Evolutionary conservation across 1,140 invertebrate genomes (phyloP), one percentile per base, ranked within the genome.

Genomic region (Mya arenaria): DNA sequence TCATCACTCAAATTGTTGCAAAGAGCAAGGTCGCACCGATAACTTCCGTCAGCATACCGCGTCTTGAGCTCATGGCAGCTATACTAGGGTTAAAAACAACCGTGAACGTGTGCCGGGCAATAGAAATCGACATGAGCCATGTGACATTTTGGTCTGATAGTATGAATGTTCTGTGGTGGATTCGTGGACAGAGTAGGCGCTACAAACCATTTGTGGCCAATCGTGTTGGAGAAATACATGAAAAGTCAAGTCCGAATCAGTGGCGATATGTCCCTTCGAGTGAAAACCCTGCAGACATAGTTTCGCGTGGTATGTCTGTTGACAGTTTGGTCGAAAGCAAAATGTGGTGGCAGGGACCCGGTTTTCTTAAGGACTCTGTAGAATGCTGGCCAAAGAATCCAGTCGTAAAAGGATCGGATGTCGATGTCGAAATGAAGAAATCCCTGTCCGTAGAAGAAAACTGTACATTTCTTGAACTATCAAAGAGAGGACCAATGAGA

Each of bases 311-410:
- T 58, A 58, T 25, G n/a, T 44, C 48, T n/a, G 52, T 23, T 6
- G 15, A 68, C 6, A 19, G 44, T 30, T 25, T 79, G 0, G 32
- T 25, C 2, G 15, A 37, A 3, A 41, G 60, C 30, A 4, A 8
- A 28, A 6, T 79, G 13, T 79, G 75, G 75, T 69, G 32, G 75
- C 36, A 79, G 15, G 75, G 75, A 39, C 75, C 75, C 39, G 23
- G 41, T 10, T 79, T 48, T 34, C 39, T 69, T 0, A 32, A 69
- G 28, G 19, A 39, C 19, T 44, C 56, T 25, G 41, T 36, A 48
- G 68, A 17, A 30, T 13, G 39, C 13, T 65, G 60, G 39, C 36
- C 36, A 58, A 8, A 3, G 5, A 60, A 39, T 52, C 25, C 4
- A 5, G 25, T 52, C 32, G 66, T 17, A 4, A 4, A 28, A 52